Percentiles rank a stretch among this genome's conserved stretches.
These are phyloP conservation scores for Eupelmus urozonus DNA, from an alignment of 2,888 invertebrate genomes.

Conservation along the genomic window DNA sequence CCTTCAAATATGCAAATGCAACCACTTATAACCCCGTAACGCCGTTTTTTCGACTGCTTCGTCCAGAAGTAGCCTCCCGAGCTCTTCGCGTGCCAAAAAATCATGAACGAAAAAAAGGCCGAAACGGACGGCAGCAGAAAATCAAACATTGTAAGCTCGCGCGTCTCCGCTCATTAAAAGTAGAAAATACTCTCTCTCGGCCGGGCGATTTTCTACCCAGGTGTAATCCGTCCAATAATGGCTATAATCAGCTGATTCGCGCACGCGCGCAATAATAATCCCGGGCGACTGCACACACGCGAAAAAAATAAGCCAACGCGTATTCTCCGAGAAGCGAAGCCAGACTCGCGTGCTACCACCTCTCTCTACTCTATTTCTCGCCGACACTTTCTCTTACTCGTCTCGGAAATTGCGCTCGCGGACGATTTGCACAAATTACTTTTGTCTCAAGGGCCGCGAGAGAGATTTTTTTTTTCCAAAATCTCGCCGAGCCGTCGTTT, in stretches of 20 bases:
- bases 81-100: slow-evolving; percentile 1
- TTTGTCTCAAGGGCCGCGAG: slow-evolving; percentile 51
- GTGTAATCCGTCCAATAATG: slow-evolving; percentile 52
- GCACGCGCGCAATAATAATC: slow-evolving; percentile 48
- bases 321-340: no score
- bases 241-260: slow-evolving; percentile 58
- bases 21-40: slow-evolving; percentile 48
- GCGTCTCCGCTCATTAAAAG: slow-evolving; percentile 38
- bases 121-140: slow-evolving; percentile 17
- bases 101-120: neutral
- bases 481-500: slow-evolving; percentile 15
- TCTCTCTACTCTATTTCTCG: slow-evolving; percentile 2
- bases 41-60: slow-evolving; percentile 26
- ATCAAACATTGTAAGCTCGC: slow-evolving; percentile 50
- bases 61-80: slow-evolving; percentile 5
- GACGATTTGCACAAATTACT: slow-evolving; percentile 58
- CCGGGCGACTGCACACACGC: slow-evolving; percentile 20
- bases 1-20: slow-evolving; percentile 43
- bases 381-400: slow-evolving; percentile 51
- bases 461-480: neutral
- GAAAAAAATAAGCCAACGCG: slow-evolving; percentile 53
- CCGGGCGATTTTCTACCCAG: neutral
- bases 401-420: slow-evolving; percentile 41
- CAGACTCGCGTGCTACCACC: no score
- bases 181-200: slow-evolving; percentile 32